A percentile compares a stretch with the other conserved stretches of the same genome.
These are phyloP conservation scores for Empidonax traillii DNA, from an alignment of 2,113 vertebrate genomes.

Conservation along the genomic window DNA sequence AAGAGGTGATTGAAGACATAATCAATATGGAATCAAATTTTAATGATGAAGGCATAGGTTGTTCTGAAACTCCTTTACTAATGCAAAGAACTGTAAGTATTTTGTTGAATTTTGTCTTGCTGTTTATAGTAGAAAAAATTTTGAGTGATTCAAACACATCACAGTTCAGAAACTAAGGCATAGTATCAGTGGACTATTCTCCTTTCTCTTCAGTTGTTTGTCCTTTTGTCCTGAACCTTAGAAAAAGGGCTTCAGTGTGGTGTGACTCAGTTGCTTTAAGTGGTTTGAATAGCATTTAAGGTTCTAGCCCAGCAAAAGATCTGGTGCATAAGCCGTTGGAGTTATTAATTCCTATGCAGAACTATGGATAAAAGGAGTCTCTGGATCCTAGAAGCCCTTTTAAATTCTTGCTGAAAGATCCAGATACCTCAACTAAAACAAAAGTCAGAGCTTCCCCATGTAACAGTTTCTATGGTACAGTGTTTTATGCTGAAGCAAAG, in stretches of 20 bases:
- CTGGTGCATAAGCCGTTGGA: background rate
- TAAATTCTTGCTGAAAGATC: background rate
- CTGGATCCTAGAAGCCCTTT: background rate
- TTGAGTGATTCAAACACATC: background rate
- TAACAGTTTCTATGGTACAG: background rate
- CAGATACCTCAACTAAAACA: background rate
- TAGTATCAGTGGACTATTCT: background rate
- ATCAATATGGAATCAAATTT: conserved; percentile 90
- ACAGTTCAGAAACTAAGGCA: background rate
- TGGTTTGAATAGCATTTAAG: background rate
- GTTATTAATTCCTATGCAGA: background rate
- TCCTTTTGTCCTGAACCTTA: background rate
- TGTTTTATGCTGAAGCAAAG: background rate
- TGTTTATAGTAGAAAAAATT: background rate
- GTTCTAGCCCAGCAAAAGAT: background rate
- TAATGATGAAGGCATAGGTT: conserved; percentile 88
- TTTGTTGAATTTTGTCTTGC: background rate
- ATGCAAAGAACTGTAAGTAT: conserved; percentile 93
- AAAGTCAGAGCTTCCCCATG: background rate
- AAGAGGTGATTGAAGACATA: conserved; percentile 92
- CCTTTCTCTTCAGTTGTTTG: background rate
- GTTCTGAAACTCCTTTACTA: conserved; percentile 83
- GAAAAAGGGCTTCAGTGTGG: background rate
- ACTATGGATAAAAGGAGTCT: background rate
- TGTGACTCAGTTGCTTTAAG: background rate